Percentiles rank a stretch among this genome's conserved stretches.
Evolutionary conservation across 2,888 invertebrate genomes (phyloP).

Genomic region (Opisthograptis luteolata): DNA sequence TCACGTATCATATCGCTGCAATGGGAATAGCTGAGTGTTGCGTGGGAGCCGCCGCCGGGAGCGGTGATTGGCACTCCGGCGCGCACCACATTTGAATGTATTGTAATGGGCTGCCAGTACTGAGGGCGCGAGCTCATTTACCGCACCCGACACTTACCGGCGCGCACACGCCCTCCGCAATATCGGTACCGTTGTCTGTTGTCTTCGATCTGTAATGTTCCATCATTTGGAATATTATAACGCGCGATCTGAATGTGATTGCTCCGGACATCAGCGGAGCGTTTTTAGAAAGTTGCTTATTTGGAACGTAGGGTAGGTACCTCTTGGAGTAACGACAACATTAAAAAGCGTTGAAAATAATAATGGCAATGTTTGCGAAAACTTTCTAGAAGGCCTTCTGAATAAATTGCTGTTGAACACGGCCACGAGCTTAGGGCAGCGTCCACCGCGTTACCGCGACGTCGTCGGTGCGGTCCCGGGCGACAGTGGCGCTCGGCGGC

Average conservation of each 20-base stretch:
- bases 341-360: too few species aligned
- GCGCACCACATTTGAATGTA: constrained; percentile 37
- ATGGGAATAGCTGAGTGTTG: constrained; percentile 8
- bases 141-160: constrained; percentile 28
- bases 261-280: constrained; percentile 15
- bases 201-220: constrained; percentile 22
- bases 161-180: constrained; percentile 31
- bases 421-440: too few species aligned
- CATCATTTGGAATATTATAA: constrained; percentile 33
- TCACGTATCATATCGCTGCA: constrained; percentile 19
- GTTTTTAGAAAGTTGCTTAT: constrained; percentile 16
- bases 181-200: constrained; percentile 34
- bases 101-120: constrained; percentile 29
- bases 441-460: too few species aligned
- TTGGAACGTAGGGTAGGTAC: constrained; percentile 4
- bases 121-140: constrained; percentile 33
- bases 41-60: constrained; percentile 23
- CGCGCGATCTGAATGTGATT: constrained; percentile 34
- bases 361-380: too few species aligned
- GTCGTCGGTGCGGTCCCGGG: too few species aligned
- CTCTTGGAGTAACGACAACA: too few species aligned
- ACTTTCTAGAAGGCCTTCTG: too few species aligned
- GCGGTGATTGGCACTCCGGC: constrained; percentile 11
- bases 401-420: too few species aligned
- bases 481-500: too few species aligned